Evolutionary conservation across 2,888 invertebrate genomes (phyloP).

Genomic region (Empis stercorea): DNA sequence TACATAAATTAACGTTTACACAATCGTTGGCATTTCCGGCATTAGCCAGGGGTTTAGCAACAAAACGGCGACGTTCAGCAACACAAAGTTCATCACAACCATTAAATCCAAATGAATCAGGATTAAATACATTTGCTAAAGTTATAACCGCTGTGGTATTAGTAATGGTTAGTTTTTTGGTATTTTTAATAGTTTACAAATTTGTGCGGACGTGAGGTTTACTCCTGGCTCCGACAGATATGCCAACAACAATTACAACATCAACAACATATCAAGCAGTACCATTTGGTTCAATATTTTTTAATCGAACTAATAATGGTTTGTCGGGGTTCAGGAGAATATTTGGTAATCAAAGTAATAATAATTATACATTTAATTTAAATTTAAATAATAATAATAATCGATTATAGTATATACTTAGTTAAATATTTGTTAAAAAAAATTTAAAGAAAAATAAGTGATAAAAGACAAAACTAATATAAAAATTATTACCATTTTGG

Average conservation of each 20-base stretch:
- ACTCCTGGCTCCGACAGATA: conserved; percentile 50
- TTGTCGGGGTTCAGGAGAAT: conserved; percentile 37
- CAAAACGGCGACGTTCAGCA: conserved; percentile 44
- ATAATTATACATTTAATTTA: too few relatives aligned
- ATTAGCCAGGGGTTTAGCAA: conserved; percentile 51
- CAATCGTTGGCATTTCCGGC: conserved; percentile 62
- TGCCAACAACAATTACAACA: conserved; percentile 14
- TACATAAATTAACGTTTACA: conserved; percentile 60
- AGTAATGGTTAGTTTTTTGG: conserved; percentile 55
- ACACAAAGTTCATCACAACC: conserved; percentile 42
- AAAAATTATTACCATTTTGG: too few relatives aligned
- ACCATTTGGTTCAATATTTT: not conserved
- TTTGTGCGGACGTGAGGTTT: conserved; percentile 65
- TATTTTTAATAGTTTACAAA: conserved; percentile 60
- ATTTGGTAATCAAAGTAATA: conserved; percentile 18
- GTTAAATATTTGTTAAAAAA: too few relatives aligned
- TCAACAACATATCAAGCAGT: conserved; percentile 8
- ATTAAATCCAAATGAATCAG: conserved; percentile 48
- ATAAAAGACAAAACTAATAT: too few relatives aligned
- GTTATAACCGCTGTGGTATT: conserved; percentile 55
- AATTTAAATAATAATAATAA: too few relatives aligned
- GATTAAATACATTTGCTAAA: conserved; percentile 57
- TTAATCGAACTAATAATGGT: too few relatives aligned
- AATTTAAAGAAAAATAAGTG: too few relatives aligned
- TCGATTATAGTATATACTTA: too few relatives aligned